These are phyloP conservation scores for Zaprionus gabonicus DNA, from an alignment of 1,140 invertebrate species.

Conservation along the genomic window DNA sequence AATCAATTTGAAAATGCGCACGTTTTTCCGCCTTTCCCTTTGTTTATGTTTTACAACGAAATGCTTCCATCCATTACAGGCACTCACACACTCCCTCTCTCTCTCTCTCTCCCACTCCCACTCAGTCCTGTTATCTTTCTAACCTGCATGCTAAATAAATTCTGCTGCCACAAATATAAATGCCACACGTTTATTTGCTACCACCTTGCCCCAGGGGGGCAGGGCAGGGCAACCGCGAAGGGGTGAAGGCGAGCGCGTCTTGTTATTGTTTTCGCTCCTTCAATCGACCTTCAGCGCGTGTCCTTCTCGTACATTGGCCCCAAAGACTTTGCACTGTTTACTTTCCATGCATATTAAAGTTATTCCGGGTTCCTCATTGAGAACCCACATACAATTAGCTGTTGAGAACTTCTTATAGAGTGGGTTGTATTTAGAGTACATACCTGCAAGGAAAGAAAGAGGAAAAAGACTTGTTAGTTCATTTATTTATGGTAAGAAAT, in stretches of 20 bases:
- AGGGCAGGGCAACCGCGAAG: constrained; percentile 14
- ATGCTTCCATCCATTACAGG: constrained; percentile 2
- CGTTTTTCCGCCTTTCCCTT: constrained; percentile 37
- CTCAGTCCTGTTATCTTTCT: not conserved
- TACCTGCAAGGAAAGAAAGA: constrained; percentile 53
- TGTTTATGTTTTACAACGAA: constrained; percentile 50
- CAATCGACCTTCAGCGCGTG: constrained; percentile 65
- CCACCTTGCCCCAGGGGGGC: constrained; percentile 26
- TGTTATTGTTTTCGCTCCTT: constrained; percentile 52
- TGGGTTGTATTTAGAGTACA: constrained; percentile 2
- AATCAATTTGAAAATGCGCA: constrained; percentile 71
- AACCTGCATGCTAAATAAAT: constrained; percentile 67
- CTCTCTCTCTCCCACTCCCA: not conserved
- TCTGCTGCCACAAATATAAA: constrained; percentile 75
- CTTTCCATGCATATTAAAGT: constrained; percentile 74
- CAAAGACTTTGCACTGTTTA: constrained; percentile 44
- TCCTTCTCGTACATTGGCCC: constrained; percentile 24
- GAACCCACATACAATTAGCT: not conserved
- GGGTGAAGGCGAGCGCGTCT: constrained; percentile 5
- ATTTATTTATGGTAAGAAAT: not conserved
- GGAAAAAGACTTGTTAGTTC: constrained; percentile 13
- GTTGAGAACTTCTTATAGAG: not conserved
- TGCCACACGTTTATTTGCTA: constrained; percentile 73
- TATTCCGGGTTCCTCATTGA: not conserved
- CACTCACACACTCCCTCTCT: not conserved